phyloP scores from a whole-genome alignment of 1,140 invertebrate genomes.

The Popillia japonica region DNA sequence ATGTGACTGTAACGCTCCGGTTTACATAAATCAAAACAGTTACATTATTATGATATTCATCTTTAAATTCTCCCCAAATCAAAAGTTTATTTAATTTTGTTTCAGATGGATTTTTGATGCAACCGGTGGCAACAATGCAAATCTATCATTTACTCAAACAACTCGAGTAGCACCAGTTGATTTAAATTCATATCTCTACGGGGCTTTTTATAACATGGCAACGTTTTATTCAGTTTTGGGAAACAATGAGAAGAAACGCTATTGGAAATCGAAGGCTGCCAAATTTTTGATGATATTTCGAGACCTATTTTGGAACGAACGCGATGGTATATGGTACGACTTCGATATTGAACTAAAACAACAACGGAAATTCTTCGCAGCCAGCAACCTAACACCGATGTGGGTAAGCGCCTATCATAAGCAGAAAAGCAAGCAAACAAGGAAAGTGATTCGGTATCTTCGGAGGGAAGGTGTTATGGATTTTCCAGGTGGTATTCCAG shows the following conservation, averaged over 20 bases:
- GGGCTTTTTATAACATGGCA: conserved; percentile 66
- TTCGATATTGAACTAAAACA: conserved; percentile 57
- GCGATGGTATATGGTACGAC: conserved; percentile 36
- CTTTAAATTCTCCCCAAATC: too few relatives aligned
- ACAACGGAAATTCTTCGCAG: conserved; percentile 68
- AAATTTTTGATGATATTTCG: not conserved
- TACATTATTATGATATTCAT: too few relatives aligned
- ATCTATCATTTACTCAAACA: conserved; percentile 68
- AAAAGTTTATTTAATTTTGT: not conserved
- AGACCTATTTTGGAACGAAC: conserved; percentile 17
- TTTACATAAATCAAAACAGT: too few relatives aligned
- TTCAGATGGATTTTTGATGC: conserved; percentile 75
- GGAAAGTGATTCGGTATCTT: conserved; percentile 64
- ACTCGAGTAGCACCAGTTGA: conserved; percentile 83
- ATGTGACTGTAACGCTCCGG: too few relatives aligned
- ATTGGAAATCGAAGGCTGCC: conserved; percentile 12
- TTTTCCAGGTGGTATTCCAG: conserved; percentile 75
- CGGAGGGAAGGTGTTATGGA: conserved; percentile 61
- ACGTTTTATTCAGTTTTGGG: not conserved
- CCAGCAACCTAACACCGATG: conserved; percentile 75
- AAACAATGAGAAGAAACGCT: not conserved
- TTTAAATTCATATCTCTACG: conserved; percentile 81
- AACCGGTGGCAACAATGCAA: conserved; percentile 61
- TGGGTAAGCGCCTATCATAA: conserved; percentile 63
- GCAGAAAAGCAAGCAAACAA: conserved; percentile 51